A percentile compares a stretch with the other conserved stretches of the same genome.
phyloP scores from a whole-genome alignment of 2,888 invertebrate species.

The Lysandra coridon region DNA sequence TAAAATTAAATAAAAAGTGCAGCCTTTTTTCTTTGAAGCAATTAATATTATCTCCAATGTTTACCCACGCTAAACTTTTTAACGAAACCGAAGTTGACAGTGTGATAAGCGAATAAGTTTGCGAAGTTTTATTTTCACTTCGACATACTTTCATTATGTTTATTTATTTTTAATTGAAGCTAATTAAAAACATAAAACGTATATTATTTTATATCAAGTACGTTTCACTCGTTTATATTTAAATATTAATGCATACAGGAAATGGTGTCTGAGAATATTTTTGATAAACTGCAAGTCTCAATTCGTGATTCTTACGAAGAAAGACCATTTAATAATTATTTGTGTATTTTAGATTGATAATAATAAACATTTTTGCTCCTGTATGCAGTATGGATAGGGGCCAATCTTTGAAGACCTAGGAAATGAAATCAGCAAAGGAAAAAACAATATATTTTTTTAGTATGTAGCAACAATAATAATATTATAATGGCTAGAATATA shows the following conservation, averaged over 20 bases:
- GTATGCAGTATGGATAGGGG: too few relatives aligned
- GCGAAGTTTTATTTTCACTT: neutral
- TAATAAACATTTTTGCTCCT: neutral
- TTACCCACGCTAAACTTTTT: constrained; percentile 1
- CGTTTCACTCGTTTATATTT: constrained; percentile 21
- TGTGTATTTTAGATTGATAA: neutral
- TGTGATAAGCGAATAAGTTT: neutral
- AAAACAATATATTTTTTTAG: too few relatives aligned
- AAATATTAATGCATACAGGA: neutral
- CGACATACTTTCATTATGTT: constrained; percentile 8
- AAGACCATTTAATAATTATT: neutral
- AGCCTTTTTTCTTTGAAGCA: neutral
- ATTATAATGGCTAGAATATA: too few relatives aligned
- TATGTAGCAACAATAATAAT: too few relatives aligned
- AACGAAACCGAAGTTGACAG: neutral
- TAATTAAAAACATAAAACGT: constrained; percentile 1
- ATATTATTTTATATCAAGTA: neutral
- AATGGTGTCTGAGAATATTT: neutral
- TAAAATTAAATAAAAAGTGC: neutral
- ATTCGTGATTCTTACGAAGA: neutral
- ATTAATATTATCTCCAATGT: neutral
- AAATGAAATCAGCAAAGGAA: too few relatives aligned
- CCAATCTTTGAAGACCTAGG: too few relatives aligned
- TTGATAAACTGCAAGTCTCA: neutral
- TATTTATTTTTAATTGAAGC: constrained; percentile 17